These are phyloP conservation scores for Mongoloraphidia duomilia DNA, from an alignment of 2,888 invertebrate genomes.

Conservation along the genomic window DNA sequence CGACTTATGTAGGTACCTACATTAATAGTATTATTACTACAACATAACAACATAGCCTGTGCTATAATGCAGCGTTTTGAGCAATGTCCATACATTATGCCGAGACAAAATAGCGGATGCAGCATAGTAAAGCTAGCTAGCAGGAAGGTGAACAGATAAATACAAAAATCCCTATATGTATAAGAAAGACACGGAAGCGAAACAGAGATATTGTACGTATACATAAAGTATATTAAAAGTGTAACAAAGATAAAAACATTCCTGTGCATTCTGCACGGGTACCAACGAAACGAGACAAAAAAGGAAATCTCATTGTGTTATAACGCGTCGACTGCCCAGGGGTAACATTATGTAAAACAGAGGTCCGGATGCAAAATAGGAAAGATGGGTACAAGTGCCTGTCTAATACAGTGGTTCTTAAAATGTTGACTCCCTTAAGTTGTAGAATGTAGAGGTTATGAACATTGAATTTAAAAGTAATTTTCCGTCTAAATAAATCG, in stretches of 20 bases:
- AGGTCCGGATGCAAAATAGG: constrained; percentile 6
- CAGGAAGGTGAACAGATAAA: constrained; percentile 21
- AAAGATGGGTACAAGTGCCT: background rate
- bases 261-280: constrained; percentile 5
- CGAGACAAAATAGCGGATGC: constrained; percentile 22
- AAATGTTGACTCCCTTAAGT: no score
- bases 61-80: no score
- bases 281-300: constrained; percentile 19
- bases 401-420: no score
- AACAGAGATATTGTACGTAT: constrained; percentile 16
- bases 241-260: constrained; percentile 12
- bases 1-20: no score
- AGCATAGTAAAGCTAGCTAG: constrained; percentile 2
- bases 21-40: no score
- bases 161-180: constrained; percentile 20
- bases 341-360: constrained; percentile 27
- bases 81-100: background rate
- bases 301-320: constrained; percentile 24
- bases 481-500: no score
- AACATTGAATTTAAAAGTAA: no score
- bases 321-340: constrained; percentile 22
- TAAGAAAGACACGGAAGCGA: constrained; percentile 16
- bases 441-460: no score
- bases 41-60: no score
- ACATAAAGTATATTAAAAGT: constrained; percentile 18